phyloP scores from a whole-genome alignment of 2,888 invertebrate species.

The Aspidiotus rigidus region DNA sequence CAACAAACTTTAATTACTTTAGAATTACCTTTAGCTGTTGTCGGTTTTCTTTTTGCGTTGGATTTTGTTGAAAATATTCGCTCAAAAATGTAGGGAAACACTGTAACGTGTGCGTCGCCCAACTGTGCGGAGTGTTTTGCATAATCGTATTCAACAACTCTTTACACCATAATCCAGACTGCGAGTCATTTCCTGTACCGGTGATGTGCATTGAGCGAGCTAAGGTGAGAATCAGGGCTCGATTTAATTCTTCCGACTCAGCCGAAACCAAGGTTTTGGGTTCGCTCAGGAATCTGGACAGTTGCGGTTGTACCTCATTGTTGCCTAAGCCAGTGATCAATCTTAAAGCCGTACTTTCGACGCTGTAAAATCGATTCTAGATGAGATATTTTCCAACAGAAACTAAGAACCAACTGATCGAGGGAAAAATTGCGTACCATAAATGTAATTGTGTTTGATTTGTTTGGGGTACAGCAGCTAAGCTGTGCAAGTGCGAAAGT shows the following conservation, averaged over 20 bases:
- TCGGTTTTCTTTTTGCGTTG: constrained; percentile 78
- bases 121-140: constrained; percentile 89
- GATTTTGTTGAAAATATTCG: constrained; percentile 79
- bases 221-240: constrained; percentile 83
- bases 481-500: constrained; percentile 79
- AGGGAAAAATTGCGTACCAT: constrained; percentile 55
- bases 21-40: constrained; percentile 62
- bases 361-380: constrained; percentile 46
- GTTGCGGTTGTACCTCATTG: constrained; percentile 85
- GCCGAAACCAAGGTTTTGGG: constrained; percentile 83
- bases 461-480: constrained; percentile 84
- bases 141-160: constrained; percentile 81
- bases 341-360: constrained; percentile 78
- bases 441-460: constrained; percentile 91
- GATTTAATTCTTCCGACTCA: constrained; percentile 90
- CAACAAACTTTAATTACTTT: background rate
- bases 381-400: background rate
- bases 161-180: constrained; percentile 74
- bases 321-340: constrained; percentile 84
- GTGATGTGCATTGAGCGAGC: constrained; percentile 88
- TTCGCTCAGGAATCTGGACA: constrained; percentile 82
- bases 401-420: background rate
- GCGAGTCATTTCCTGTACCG: constrained; percentile 48
- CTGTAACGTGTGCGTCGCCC: constrained; percentile 85
- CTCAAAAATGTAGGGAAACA: constrained; percentile 83